phyloP scores from a whole-genome alignment of 2,888 invertebrate species.

The Diplolepis rosae region DNA sequence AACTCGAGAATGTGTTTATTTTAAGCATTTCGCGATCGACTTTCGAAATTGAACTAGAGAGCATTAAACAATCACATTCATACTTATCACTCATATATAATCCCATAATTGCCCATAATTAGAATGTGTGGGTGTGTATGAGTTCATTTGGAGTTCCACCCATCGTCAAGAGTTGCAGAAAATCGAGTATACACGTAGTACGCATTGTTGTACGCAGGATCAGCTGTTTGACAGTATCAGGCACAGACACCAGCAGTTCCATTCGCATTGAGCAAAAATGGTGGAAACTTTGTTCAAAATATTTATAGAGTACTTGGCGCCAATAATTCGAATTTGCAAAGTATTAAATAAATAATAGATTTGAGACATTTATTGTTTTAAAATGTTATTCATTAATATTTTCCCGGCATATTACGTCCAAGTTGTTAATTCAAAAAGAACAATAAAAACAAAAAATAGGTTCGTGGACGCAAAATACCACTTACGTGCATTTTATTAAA shows the following conservation, averaged over 20 bases:
- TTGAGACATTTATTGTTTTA: no score
- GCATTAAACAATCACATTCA: neutral
- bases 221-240: conserved; percentile 19
- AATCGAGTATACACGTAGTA: neutral
- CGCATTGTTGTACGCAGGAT: conserved; percentile 10
- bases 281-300: neutral
- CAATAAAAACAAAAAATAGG: no score
- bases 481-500: no score
- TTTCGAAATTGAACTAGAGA: neutral
- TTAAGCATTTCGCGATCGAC: neutral
- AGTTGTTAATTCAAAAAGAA: no score
- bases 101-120: conserved; percentile 13
- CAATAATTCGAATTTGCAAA: no score
- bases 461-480: no score
- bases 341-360: no score
- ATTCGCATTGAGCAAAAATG: neutral
- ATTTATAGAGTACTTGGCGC: neutral
- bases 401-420: no score
- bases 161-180: neutral
- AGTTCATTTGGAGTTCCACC: neutral
- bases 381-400: no score
- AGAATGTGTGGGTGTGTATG: conserved; percentile 5
- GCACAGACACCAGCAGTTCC: neutral
- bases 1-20: neutral
- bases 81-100: conserved; percentile 1